These are phyloP conservation scores for Rhyacophila brunnea DNA, from an alignment of 1,140 invertebrate genomes.

Conservation along the genomic window DNA sequence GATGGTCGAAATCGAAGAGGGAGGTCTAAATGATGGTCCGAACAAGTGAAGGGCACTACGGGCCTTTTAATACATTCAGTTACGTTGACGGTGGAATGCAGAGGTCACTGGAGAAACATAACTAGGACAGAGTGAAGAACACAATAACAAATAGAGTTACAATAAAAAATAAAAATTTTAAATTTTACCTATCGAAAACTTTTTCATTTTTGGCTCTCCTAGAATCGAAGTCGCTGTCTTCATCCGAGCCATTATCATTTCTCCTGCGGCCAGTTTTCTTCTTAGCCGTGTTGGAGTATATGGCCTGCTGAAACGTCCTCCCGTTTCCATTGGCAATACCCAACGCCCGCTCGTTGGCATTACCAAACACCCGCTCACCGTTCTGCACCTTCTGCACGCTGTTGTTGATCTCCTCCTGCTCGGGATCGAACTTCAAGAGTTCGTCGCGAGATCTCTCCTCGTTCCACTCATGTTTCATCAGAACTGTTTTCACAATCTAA, in stretches of 20 bases:
- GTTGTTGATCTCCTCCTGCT: constrained; percentile 41
- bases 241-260: constrained; percentile 18
- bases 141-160: no score
- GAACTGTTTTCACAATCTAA: constrained; percentile 47
- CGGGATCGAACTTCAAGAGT: constrained; percentile 48
- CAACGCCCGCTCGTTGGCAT: background rate
- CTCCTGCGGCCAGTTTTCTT: constrained; percentile 12
- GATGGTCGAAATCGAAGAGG: no score
- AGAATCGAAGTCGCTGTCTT: constrained; percentile 23
- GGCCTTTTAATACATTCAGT: no score
- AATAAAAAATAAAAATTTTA: no score
- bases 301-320: background rate
- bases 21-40: no score
- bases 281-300: constrained; percentile 3
- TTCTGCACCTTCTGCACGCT: constrained; percentile 12
- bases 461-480: constrained; percentile 50
- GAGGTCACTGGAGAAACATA: no score
- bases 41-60: no score
- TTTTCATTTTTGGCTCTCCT: constrained; percentile 23
- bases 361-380: background rate
- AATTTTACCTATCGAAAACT: constrained; percentile 33
- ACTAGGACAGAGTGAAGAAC: no score
- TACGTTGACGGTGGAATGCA: no score
- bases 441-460: constrained; percentile 51
- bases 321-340: background rate